These are phyloP conservation scores for Thalassophryne amazonica DNA, from an alignment of 2,797 vertebrate genomes.

Conservation along the genomic window DNA sequence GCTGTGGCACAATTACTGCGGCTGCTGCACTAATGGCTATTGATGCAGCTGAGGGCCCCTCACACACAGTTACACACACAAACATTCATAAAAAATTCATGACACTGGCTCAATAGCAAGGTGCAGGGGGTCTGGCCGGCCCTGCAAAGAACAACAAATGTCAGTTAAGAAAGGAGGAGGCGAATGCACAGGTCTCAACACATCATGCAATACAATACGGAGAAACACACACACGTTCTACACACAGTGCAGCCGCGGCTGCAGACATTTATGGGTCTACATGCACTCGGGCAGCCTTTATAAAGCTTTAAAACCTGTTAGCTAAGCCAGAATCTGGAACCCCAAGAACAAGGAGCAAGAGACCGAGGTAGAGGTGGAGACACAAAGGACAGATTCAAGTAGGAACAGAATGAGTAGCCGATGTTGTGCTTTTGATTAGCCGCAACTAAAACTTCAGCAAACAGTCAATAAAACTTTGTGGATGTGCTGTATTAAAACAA, in stretches of 20 bases:
- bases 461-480: too few species aligned
- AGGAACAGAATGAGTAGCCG: too few species aligned
- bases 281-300: slow-evolving; percentile 42
- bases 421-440: too few species aligned
- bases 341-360: slow-evolving; percentile 44
- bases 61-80: slow-evolving; percentile 42
- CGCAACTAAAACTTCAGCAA: too few species aligned
- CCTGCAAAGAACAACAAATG: slow-evolving; percentile 64
- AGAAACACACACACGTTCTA: background rate
- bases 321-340: slow-evolving; percentile 65
- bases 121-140: slow-evolving; percentile 54
- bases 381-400: background rate
- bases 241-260: background rate
- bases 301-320: slow-evolving; percentile 68
- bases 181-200: slow-evolving; percentile 13
- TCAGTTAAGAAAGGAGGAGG: slow-evolving; percentile 49
- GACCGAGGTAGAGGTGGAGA: slow-evolving; percentile 20
- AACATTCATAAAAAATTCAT: slow-evolving; percentile 77
- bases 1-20: slow-evolving; percentile 73
- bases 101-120: slow-evolving; percentile 66
- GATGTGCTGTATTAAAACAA: too few species aligned
- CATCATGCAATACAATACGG: background rate
- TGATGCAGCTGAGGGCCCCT: slow-evolving; percentile 59
- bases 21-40: slow-evolving; percentile 78
- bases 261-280: background rate